Conservation (phyloP, 2,797 vertebrate species). For the Peromyscus aztecus region DNA sequence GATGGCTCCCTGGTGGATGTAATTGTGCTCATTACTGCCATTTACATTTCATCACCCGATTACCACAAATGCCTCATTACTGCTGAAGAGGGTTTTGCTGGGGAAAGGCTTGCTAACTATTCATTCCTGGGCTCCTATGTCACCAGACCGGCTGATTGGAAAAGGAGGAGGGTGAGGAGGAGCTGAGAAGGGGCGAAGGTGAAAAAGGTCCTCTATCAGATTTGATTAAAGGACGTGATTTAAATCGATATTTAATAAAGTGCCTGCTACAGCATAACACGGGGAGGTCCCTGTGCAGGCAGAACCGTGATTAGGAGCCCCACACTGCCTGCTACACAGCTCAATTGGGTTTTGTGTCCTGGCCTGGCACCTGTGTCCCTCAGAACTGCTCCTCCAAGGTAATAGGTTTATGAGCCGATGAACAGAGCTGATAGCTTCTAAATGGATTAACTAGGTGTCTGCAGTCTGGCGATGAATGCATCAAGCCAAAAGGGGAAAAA, state of each 20-base stretch:
- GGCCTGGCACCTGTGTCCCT: constrained; percentile 92
- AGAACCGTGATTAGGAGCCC: constrained; percentile 86
- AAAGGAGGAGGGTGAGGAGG: constrained; percentile 74
- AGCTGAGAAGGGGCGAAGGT: constrained; percentile 79
- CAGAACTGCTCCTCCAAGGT: constrained; percentile 88
- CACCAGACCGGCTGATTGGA: constrained; percentile 74
- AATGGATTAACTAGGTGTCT: constrained; percentile 92
- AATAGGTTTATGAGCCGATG: constrained; percentile 91
- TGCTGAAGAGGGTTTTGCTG: constrained; percentile 89
- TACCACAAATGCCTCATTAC: constrained; percentile 94
- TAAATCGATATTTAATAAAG: constrained; percentile 97
- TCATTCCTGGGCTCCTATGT: constrained; percentile 87
- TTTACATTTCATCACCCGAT: constrained; percentile 97
- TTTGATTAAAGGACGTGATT: constrained; percentile 94
- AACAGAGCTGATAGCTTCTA: constrained; percentile 91
- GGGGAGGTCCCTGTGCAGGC: constrained; percentile 92
- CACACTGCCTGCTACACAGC: constrained; percentile 88
- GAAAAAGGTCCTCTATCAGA: constrained; percentile 89
- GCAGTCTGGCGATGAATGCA: constrained; percentile 88
- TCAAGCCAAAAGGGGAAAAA: constrained; percentile 70
- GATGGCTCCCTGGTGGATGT: constrained; percentile 92
- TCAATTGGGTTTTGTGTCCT: constrained; percentile 90
- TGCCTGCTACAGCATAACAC: constrained; percentile 90
- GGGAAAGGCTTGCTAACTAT: constrained; percentile 88
- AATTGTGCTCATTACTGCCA: constrained; percentile 95